phyloP scores from a whole-genome alignment of 2,888 invertebrate species.

The Noctua pronuba region DNA sequence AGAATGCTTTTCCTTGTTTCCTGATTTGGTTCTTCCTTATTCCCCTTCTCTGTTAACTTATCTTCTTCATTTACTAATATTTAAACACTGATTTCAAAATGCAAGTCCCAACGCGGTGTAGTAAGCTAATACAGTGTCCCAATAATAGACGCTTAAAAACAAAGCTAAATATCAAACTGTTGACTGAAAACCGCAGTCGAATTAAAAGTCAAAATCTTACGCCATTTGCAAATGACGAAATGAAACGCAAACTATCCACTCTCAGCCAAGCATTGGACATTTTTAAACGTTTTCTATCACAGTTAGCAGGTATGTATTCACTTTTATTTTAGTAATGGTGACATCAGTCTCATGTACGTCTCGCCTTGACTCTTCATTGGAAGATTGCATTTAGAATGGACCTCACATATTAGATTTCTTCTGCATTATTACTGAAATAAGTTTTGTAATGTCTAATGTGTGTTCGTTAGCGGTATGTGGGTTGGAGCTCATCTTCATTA shows the following conservation, averaged over 20 bases:
- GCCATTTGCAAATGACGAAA: slow-evolving; percentile 34
- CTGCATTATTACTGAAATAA: slow-evolving; percentile 50
- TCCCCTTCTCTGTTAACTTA: neutral
- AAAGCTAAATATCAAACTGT: neutral
- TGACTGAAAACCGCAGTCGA: slow-evolving; percentile 10
- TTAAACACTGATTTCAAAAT: neutral
- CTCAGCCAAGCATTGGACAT: slow-evolving; percentile 17
- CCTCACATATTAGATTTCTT: slow-evolving; percentile 46
- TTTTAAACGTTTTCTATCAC: slow-evolving; percentile 35
- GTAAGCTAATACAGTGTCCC: neutral
- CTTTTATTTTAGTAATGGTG: slow-evolving; percentile 76
- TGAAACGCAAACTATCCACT: neutral
- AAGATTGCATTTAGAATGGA: slow-evolving; percentile 70
- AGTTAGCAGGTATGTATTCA: slow-evolving; percentile 60
- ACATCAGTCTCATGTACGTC: slow-evolving; percentile 71
- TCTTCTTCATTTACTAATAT: neutral
- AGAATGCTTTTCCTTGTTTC: neutral
- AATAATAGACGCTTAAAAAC: neutral
- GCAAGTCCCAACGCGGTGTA: neutral
- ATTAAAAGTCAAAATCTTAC: slow-evolving; percentile 39
- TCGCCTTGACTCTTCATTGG: slow-evolving; percentile 71
- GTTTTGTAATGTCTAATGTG: slow-evolving; percentile 52
- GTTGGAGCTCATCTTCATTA: slow-evolving; percentile 21
- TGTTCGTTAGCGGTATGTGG: slow-evolving; percentile 30
- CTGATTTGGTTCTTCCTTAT: neutral